phyloP scores from a whole-genome alignment of 1,140 invertebrate genomes.

The Drosophila novamexicana region DNA sequence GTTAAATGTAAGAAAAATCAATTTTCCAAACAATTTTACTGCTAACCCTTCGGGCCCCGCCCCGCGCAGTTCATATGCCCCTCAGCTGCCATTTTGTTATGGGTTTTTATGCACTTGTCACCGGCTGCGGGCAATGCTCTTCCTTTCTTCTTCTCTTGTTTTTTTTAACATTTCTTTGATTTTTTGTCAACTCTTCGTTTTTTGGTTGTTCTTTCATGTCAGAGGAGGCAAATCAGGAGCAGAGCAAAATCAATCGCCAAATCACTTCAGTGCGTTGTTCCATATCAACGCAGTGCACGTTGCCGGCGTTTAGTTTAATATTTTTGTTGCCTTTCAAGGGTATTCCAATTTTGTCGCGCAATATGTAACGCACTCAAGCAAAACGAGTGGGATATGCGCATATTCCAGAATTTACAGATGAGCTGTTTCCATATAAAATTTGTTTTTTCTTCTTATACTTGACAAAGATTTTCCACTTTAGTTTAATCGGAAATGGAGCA shows the following conservation, averaged over 20 bases:
- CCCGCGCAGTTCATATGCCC: not conserved
- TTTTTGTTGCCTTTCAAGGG: conserved; percentile 36
- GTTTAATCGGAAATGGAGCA: too few relatives aligned
- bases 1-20: conserved; percentile 83
- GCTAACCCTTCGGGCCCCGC: conserved; percentile 27
- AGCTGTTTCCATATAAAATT: too few relatives aligned
- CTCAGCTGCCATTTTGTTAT: conserved; percentile 58
- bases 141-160: conserved; percentile 32
- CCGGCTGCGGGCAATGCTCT: conserved; percentile 78
- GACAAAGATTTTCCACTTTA: too few relatives aligned
- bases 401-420: too few relatives aligned
- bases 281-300: conserved; percentile 25
- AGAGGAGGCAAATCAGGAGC: conserved; percentile 61
- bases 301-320: conserved; percentile 47
- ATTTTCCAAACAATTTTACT: conserved; percentile 83
- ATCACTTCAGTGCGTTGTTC: conserved; percentile 77
- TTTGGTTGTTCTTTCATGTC: conserved; percentile 10
- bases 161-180: not conserved
- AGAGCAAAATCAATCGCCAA: conserved; percentile 78
- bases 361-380: not conserved
- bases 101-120: conserved; percentile 80
- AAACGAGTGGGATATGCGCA: too few relatives aligned
- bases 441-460: too few relatives aligned
- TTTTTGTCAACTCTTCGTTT: conserved; percentile 21
- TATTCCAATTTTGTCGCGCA: conserved; percentile 1